Evolutionary conservation across 2,797 vertebrate genomes (phyloP), one percentile per base, ranked within the genome.

Genomic region (Sparidentex hasta): DNA sequence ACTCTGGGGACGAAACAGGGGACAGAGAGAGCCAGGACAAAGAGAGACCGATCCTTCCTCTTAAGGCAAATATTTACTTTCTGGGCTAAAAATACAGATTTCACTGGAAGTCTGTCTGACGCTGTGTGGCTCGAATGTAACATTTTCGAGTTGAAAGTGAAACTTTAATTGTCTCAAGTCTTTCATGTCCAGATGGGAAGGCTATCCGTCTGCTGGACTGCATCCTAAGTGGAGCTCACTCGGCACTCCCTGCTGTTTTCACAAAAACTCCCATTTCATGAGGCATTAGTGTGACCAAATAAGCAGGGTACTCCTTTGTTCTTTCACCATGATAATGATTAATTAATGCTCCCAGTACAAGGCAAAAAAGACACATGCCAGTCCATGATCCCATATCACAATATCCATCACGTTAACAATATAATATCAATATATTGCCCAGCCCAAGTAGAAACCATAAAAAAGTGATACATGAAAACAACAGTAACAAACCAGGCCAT

Each of bases 31-130:
- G 41, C 1, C 21, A 3, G 18, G 13, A 38, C 9, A 29, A 47
- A 21, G 11, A 64, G 33, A 41, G 51, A 69, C 18, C 44, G 17
- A 57, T 41, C 21, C 13, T 50, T 68, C 52, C 43, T 65, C 14
- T 68, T 59, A n/a, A 25, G 11, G 25, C 27, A 76, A 82, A 80
- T 74, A 67, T 81, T 56, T 71, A 67, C 20, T 68, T 57, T 62
- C 21, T 4, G 25, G 33, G 54, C 33, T 69, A 74, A 81, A 74
- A 77, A 56, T 74, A 71, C 51, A 51, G 20, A 11, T 12, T 48
- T 51, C 65, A 65, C 67, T 67, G 59, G 57, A 67, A 65, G 72
- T 76, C 18, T 18, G 23, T 68, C 18, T 4, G 38, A 38, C 1
- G 0, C 18, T 52, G 12, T 16, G 50, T 11, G 25, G 57, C 13